A percentile compares a stretch with the other conserved stretches of the same genome.
Conservation (phyloP, 2,888 invertebrate genomes). For the Amiota communis region DNA sequence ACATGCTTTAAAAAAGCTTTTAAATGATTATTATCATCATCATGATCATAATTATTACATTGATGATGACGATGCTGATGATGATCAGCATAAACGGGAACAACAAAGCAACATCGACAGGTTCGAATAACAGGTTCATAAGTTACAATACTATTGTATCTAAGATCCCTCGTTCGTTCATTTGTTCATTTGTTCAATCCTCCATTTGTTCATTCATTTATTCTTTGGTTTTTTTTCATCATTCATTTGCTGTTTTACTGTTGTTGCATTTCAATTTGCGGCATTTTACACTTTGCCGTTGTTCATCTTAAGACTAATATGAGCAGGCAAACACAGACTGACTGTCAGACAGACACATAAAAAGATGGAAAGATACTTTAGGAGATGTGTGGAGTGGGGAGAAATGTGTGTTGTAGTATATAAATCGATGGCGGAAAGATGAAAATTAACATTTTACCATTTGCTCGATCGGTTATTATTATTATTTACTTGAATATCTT, state of each 20-base stretch:
- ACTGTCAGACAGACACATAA: neutral
- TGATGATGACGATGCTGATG: neutral
- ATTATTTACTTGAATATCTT: no score
- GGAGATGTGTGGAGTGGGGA: no score
- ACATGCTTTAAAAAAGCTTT: no score
- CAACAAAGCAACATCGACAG: constrained; percentile 14
- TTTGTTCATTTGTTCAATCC: neutral
- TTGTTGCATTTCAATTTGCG: constrained; percentile 6
- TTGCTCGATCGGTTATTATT: no score
- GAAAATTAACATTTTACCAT: no score
- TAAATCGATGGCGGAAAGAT: no score
- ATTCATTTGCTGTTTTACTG: neutral
- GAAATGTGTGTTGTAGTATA: no score
- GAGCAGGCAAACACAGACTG: neutral
- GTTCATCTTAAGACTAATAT: constrained; percentile 1
- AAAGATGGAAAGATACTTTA: neutral
- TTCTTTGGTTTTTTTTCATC: neutral
- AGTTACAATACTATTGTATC: no score
- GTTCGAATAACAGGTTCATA: constrained; percentile 18
- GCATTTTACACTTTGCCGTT: constrained; percentile 15
- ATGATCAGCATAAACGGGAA: neutral
- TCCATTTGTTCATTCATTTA: neutral
- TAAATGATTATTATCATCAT: no score
- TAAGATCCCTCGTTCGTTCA: no score
- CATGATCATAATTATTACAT: neutral